phyloP scores from a whole-genome alignment of 2,797 vertebrate genomes.

The Enteromius mattozi region DNA sequence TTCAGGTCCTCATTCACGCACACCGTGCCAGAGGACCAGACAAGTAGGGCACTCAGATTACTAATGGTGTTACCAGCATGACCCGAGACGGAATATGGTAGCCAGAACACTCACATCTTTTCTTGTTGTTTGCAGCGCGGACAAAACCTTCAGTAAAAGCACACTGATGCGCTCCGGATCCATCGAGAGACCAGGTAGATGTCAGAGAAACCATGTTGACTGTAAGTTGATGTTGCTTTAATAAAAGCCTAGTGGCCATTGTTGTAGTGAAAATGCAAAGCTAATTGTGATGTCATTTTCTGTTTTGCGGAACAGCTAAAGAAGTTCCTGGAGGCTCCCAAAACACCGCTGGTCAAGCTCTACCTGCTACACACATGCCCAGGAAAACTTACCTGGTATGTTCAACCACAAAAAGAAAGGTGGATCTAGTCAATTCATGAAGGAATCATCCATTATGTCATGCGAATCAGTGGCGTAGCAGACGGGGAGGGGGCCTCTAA shows the following conservation, averaged over 20 bases:
- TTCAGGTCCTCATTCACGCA: conserved; percentile 40
- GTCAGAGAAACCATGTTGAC: conserved; percentile 51
- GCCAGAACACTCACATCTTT: background rate
- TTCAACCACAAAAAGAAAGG: conserved; percentile 47
- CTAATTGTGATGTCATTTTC: conserved; percentile 69
- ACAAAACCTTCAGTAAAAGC: conserved; percentile 86
- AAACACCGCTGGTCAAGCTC: conserved; percentile 80
- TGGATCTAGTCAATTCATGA: background rate
- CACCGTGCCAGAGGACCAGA: conserved; percentile 26
- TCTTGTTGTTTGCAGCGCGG: conserved; percentile 76
- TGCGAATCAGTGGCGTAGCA: background rate
- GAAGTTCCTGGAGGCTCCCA: conserved; percentile 78
- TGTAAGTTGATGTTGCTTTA: conserved; percentile 26
- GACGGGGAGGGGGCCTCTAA: no score
- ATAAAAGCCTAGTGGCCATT: background rate
- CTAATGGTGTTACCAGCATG: conserved; percentile 34
- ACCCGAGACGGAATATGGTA: background rate
- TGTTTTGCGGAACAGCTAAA: conserved; percentile 78
- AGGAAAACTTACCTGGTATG: conserved; percentile 91
- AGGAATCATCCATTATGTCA: background rate
- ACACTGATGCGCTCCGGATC: conserved; percentile 81
- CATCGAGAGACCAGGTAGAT: conserved; percentile 84
- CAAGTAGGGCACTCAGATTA: conserved; percentile 40
- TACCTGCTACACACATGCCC: conserved; percentile 88
- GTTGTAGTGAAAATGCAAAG: conserved; percentile 56